phyloP scores from a whole-genome alignment of 2,888 invertebrate genomes.

The Polymixis flavicincta region DNA sequence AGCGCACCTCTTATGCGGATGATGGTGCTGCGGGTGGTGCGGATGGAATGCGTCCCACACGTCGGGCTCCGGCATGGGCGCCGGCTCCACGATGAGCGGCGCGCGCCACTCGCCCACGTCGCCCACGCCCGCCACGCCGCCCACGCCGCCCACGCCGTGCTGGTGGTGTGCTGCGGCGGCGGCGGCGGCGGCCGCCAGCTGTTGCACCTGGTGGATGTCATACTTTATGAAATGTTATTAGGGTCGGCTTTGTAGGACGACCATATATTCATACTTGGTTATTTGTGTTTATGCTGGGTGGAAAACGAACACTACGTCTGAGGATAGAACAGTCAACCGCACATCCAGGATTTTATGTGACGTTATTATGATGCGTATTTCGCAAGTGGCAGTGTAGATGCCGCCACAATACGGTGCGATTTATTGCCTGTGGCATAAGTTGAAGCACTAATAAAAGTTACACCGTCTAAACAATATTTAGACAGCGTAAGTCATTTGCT shows the following conservation, averaged over 20 bases:
- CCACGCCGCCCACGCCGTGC: slow-evolving; percentile 90
- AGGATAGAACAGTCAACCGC: not conserved
- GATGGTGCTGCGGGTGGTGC: slow-evolving; percentile 81
- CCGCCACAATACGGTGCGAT: too few relatives aligned
- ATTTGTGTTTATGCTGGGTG: slow-evolving; percentile 2
- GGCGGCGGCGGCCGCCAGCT: slow-evolving; percentile 95
- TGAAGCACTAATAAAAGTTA: too few relatives aligned
- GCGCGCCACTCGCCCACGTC: slow-evolving; percentile 94
- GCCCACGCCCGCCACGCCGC: slow-evolving; percentile 71
- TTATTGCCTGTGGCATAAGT: too few relatives aligned
- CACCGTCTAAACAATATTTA: too few relatives aligned
- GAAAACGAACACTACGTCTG: not conserved
- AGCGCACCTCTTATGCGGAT: slow-evolving; percentile 82
- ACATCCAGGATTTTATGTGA: too few relatives aligned
- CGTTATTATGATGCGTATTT: too few relatives aligned
- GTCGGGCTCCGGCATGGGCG: slow-evolving; percentile 85
- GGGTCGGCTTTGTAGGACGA: slow-evolving; percentile 8
- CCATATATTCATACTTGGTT: not conserved
- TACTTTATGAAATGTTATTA: slow-evolving; percentile 52
- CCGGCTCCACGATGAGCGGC: slow-evolving; percentile 95
- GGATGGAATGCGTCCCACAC: slow-evolving; percentile 85
- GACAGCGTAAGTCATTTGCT: too few relatives aligned
- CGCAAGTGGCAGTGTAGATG: too few relatives aligned
- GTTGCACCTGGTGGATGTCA: slow-evolving; percentile 90
- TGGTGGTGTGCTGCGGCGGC: slow-evolving; percentile 96